A percentile compares a stretch with the other conserved stretches of the same genome.
Conservation (phyloP, 2,888 invertebrate genomes). For the Brachypalpus laphriformis region DNA sequence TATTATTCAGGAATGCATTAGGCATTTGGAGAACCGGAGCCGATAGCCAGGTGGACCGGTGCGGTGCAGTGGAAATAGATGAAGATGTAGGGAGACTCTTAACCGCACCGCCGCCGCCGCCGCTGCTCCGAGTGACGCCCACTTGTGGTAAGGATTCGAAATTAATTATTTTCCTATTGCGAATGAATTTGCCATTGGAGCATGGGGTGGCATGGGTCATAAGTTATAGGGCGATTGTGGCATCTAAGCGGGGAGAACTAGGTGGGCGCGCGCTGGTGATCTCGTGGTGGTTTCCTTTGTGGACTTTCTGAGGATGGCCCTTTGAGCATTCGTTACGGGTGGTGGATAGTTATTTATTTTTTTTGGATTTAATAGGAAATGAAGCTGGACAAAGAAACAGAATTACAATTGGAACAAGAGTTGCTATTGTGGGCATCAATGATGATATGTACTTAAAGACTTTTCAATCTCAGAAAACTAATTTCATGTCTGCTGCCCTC, state of each 20-base stretch:
- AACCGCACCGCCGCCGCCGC: no score
- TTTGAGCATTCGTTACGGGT: not conserved
- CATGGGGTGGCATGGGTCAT: conserved; percentile 66
- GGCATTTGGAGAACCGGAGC: conserved; percentile 23
- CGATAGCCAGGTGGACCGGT: conserved; percentile 38
- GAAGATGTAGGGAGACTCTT: conserved; percentile 60
- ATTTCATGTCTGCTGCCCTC: no score
- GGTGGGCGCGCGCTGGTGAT: conserved; percentile 51
- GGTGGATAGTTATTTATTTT: not conserved
- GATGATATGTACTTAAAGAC: no score
- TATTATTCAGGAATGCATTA: conserved; percentile 64
- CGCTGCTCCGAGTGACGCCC: conserved; percentile 54
- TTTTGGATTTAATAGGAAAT: not conserved
- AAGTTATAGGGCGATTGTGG: conserved; percentile 69
- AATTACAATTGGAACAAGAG: not conserved
- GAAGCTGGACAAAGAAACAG: not conserved
- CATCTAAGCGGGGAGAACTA: conserved; percentile 28
- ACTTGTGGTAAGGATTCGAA: conserved; percentile 61
- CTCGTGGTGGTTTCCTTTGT: not conserved
- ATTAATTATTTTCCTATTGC: conserved; percentile 72
- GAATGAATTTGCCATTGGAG: conserved; percentile 63
- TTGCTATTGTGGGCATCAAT: no score
- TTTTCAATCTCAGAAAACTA: no score
- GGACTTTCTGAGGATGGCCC: not conserved
- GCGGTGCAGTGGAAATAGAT: conserved; percentile 55